These are phyloP conservation scores for Himalopsyche kuldschensis DNA, from an alignment of 2,888 invertebrate genomes.

Conservation along the genomic window DNA sequence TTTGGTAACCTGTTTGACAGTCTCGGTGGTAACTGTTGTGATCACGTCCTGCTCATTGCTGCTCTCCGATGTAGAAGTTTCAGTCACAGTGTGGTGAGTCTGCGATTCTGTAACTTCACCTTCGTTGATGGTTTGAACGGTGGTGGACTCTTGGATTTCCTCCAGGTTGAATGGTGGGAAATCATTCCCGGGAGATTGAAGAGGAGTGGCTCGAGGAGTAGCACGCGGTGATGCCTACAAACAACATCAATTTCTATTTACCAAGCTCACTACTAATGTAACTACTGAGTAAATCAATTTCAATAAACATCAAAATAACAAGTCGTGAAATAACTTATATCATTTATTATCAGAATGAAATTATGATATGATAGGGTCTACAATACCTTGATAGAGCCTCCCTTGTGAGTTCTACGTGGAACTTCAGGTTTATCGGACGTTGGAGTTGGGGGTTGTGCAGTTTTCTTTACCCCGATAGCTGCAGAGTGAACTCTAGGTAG, in stretches of 20 bases:
- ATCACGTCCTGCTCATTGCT: neutral
- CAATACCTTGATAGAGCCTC: constrained; percentile 23
- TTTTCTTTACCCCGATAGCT: constrained; percentile 32
- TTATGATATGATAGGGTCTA: neutral
- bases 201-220: constrained; percentile 58
- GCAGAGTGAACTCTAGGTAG: constrained; percentile 57
- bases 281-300: no score
- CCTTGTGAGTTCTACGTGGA: constrained; percentile 34
- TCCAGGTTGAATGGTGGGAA: constrained; percentile 45
- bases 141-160: constrained; percentile 38
- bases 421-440: constrained; percentile 36
- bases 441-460: constrained; percentile 50
- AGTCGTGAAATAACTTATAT: no score
- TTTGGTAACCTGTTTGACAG: constrained; percentile 47
- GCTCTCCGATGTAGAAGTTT: neutral
- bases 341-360: no score
- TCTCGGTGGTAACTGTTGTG: constrained; percentile 28
- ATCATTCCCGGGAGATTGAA: constrained; percentile 59
- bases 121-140: constrained; percentile 48
- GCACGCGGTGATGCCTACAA: constrained; percentile 49
- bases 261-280: no score
- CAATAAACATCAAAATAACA: no score
- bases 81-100: neutral
- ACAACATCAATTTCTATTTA: neutral
- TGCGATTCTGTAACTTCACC: constrained; percentile 28